Evolutionary conservation across 2,113 vertebrate species (phyloP), one percentile per base, ranked within the genome.

Genomic region (Grus americana): DNA sequence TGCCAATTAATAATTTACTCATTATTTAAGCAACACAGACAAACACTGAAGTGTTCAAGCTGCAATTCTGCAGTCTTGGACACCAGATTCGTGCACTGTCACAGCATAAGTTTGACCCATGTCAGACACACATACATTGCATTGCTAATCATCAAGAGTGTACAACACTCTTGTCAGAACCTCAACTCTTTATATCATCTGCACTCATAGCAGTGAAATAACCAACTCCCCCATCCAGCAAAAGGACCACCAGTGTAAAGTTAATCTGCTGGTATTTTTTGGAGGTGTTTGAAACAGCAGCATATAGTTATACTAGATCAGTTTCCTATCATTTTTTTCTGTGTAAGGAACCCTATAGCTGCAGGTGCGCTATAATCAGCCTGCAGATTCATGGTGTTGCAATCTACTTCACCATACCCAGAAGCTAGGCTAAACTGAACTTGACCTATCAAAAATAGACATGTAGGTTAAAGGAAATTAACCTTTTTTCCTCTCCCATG

Each of bases 81-180:
- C 16, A 54, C 1, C 3, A 22, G 12, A 57, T 23, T 34, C 6
- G 0, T 66, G 29, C 30, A 19, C 29, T 11, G 1, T 10, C 40
- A 15, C 20, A 63, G 26, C 15, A 61, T 19, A 61, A 78, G 44
- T 32, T 50, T 57, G 46, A 78, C 23, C 11, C 6, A 27, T 0
- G 1, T 46, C 47, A 87, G 30, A n/a, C 8, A 90, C 63, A 80
- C 23, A 47, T 1, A 70, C 2, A 5, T 47, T 38, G 10, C 1
- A 5, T 74, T 90, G 66, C 50, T 81, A 81, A 44, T 24, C 10
- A 75, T 38, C 29, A 52, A 29, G 22, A 19, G 1, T 3, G 0
- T 19, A 26, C 15, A 52, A 55, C 6, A 20, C 6, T 20, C 30
- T 16, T 11, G 15, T 1, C 50, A 38, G 5, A 0, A 4, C 32